Evolutionary conservation across 2,888 invertebrate species (phyloP).

Genomic region (Alentia gelatinosa): DNA sequence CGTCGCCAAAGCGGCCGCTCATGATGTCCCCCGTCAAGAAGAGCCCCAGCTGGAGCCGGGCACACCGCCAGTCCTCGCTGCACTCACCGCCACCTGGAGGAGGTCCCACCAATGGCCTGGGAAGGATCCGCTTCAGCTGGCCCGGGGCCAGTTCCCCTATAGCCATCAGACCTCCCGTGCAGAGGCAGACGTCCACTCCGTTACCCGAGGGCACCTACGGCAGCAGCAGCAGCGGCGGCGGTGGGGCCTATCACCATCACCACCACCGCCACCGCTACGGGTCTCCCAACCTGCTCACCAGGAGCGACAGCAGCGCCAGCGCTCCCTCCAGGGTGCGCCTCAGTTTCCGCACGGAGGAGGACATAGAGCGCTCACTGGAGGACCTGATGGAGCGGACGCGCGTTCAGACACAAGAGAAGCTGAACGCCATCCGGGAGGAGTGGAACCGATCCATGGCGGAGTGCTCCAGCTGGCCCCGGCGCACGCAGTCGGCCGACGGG

Average conservation of each 20-base stretch:
- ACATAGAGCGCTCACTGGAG: slow-evolving; percentile 52
- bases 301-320: slow-evolving; percentile 39
- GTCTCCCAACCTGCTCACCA: slow-evolving; percentile 40
- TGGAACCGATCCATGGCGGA: slow-evolving; percentile 57
- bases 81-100: background rate
- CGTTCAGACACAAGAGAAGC: slow-evolving; percentile 32
- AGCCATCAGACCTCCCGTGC: slow-evolving; percentile 37
- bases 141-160: slow-evolving; percentile 53
- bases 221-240: background rate
- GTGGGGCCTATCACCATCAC: background rate
- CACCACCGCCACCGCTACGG: slow-evolving; percentile 16
- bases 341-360: slow-evolving; percentile 56
- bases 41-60: slow-evolving; percentile 4
- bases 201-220: background rate
- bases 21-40: background rate
- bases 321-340: slow-evolving; percentile 53
- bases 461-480: slow-evolving; percentile 50
- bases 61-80: slow-evolving; percentile 30
- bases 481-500: slow-evolving; percentile 34
- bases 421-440: slow-evolving; percentile 52
- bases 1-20: slow-evolving; percentile 27
- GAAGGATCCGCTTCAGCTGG: slow-evolving; percentile 54
- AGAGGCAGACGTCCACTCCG: slow-evolving; percentile 40
- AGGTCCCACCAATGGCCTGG: background rate
- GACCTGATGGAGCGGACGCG: slow-evolving; percentile 53